Evolutionary conservation across 2,888 invertebrate species (phyloP).

Genomic region (Tiphia femorata): DNA sequence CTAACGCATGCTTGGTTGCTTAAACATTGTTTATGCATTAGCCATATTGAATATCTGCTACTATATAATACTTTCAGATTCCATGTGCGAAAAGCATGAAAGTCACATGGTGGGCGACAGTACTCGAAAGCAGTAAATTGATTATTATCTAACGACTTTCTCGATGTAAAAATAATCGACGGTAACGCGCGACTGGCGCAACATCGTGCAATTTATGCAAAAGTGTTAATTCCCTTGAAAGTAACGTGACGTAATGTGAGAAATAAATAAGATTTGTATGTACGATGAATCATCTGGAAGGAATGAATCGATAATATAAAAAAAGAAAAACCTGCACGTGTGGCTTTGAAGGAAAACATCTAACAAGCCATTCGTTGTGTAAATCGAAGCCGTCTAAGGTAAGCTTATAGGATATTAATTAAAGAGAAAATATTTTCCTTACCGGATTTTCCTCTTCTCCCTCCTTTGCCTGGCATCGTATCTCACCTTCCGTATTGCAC

Average conservation of each 20-base stretch:
- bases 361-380: not conserved
- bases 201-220: no score
- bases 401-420: no score
- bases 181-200: no score
- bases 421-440: conserved; percentile 67
- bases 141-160: not conserved
- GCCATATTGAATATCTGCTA: no score
- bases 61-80: no score
- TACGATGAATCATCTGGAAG: conserved; percentile 36
- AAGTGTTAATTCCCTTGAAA: not conserved
- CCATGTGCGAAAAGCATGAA: conserved; percentile 49
- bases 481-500: conserved; percentile 70
- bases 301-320: conserved; percentile 33
- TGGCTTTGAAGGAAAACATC: not conserved
- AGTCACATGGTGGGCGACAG: conserved; percentile 51
- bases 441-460: conserved; percentile 83
- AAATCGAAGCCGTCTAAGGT: not conserved
- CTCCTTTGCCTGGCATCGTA: conserved; percentile 82
- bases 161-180: no score
- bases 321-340: not conserved
- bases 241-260: conserved; percentile 31
- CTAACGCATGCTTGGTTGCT: no score
- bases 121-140: not conserved
- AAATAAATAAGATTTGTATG: conserved; percentile 29
- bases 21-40: no score